phyloP scores from a whole-genome alignment of 2,797 vertebrate genomes.

The Hapalemur alaotrensis region DNA sequence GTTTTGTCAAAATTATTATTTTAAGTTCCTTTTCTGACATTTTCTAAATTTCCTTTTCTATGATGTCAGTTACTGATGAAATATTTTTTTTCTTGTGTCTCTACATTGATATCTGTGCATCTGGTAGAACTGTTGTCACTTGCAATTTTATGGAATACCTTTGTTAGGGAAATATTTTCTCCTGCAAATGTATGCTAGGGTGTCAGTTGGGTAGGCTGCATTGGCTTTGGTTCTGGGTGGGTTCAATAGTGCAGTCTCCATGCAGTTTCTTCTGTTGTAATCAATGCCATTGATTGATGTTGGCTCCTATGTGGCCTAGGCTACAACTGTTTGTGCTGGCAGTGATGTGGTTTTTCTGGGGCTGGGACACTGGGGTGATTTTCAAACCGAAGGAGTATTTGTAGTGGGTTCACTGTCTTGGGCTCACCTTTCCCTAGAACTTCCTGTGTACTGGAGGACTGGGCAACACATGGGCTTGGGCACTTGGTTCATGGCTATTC shows the following conservation, averaged over 20 bases:
- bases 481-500: background rate
- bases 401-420: background rate
- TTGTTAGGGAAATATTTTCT: background rate
- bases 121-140: background rate
- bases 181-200: background rate
- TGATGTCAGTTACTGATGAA: background rate
- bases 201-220: background rate
- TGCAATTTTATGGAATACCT: background rate
- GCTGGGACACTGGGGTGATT: background rate
- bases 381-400: background rate
- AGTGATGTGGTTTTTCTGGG: background rate
- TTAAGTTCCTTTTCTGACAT: background rate
- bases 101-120: background rate
- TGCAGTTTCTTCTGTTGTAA: background rate
- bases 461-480: background rate
- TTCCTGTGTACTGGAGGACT: background rate
- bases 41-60: background rate
- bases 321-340: background rate
- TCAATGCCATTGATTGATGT: background rate
- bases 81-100: background rate
- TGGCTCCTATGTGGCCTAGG: no score
- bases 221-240: background rate
- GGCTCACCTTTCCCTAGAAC: background rate
- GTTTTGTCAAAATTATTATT: background rate
- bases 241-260: background rate